Conservation (phyloP, 2,113 vertebrate species). For the Aphelocoma coerulescens region DNA sequence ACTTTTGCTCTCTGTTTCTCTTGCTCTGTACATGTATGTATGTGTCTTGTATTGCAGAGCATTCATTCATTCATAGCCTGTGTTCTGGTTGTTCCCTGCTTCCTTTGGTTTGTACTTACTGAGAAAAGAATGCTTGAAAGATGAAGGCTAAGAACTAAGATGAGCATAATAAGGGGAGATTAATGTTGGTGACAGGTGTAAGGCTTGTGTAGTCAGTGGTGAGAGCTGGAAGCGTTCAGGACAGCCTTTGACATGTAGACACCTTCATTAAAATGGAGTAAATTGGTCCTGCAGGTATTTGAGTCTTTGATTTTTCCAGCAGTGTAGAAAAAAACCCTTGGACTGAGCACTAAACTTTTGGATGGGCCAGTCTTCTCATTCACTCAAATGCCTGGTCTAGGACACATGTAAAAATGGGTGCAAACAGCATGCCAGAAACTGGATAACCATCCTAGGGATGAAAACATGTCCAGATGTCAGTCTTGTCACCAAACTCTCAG, state of each 20-base stretch:
- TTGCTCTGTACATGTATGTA: not conserved
- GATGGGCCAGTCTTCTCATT: not conserved
- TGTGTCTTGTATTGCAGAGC: not conserved
- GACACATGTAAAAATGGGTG: not conserved
- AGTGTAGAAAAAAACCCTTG: rapidly evolving
- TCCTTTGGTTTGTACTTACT: not conserved
- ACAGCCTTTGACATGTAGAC: not conserved
- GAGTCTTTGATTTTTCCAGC: not conserved
- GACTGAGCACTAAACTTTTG: not conserved
- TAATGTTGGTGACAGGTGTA: not conserved
- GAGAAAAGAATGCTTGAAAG: not conserved
- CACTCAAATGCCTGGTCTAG: not conserved
- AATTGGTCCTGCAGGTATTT: not conserved
- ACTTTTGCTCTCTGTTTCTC: not conserved
- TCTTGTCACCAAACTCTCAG: not conserved
- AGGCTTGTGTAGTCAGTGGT: not conserved
- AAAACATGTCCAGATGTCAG: rapidly evolving
- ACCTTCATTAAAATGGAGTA: not conserved
- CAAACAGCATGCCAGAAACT: not conserved
- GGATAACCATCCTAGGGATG: not conserved
- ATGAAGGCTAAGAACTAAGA: not conserved
- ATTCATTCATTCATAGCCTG: not conserved
- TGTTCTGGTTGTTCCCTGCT: not conserved
- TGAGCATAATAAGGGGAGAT: not conserved
- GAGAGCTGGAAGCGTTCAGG: not conserved